Base-by-base conservation (phyloP, 2,797 vertebrate species). In the Hyperoplus lanceolatus region DNA sequence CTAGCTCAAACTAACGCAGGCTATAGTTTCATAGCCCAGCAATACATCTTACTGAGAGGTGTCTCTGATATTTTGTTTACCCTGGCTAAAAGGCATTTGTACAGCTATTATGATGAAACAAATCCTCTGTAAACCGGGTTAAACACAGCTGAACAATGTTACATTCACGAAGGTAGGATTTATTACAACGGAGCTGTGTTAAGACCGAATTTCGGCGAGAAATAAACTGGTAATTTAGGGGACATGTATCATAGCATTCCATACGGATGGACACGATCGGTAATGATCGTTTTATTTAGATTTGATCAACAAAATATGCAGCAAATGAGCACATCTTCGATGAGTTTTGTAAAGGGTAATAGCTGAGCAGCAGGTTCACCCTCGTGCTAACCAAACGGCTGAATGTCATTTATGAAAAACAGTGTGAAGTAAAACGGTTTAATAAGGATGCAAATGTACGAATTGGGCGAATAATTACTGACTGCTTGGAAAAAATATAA, bases 361-460 rank as follows among this genome's bases (percentile, higher is more conserved):
- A 56, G 39, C 38, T 51, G 3, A 48, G 4, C 42, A 46, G 55
- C n/a, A 50, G 8, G 16, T 42, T 50, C 48, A 73, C 13, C 6
- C 10, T 55, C 10, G 8, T 42, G 89, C 87, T 89, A 86, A 77
- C 70, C 12, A 55, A 21, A 56, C 53, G 38, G 8, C 68, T 87
- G 79, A 88, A 91, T 85, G 87, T 87, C 85, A 82, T 81, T 73
- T 14, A 41, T 3, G 10, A 53, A 60, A 79, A 70, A 29, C 15
- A 11, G 41, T 16, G 3, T 21, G 5, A 51, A 54, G 51, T 71
- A 49, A n/a, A 67, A 16, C 10, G 9, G 29, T 29, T 48, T n/a
- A 8, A 59, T 38, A 29, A 21, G 38, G 11, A 69, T 7, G 9
- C 6, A 8, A 41, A 11, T 3, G 29, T 29, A 29, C 29, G 29